These are phyloP conservation scores for Tigriopus californicus DNA, from an alignment of 2,888 invertebrate genomes.

Conservation along the genomic window DNA sequence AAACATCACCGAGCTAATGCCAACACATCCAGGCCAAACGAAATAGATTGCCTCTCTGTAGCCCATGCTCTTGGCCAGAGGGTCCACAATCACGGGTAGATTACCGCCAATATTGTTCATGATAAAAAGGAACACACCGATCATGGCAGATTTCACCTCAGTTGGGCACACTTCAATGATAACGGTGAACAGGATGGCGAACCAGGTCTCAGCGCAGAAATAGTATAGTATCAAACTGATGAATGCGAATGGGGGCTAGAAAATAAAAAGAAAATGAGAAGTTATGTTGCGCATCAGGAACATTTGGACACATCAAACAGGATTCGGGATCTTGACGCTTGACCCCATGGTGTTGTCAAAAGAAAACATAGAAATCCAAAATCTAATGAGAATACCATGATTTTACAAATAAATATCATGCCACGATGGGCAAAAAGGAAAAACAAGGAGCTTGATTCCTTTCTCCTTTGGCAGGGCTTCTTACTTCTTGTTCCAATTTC, in stretches of 20 bases:
- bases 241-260: conserved; percentile 18
- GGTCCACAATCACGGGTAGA: conserved; percentile 67
- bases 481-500: too few species aligned
- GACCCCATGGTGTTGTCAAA: too few species aligned
- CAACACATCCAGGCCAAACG: conserved; percentile 57
- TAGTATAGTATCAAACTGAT: conserved; percentile 30
- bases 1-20: not conserved
- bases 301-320: too few species aligned
- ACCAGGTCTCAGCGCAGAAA: conserved; percentile 64
- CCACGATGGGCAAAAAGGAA: too few species aligned
- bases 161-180: conserved; percentile 70
- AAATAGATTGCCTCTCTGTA: conserved; percentile 67
- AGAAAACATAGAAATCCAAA: too few species aligned
- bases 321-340: too few species aligned
- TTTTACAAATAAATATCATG: too few species aligned
- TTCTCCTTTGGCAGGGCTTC: too few species aligned
- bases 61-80: conserved; percentile 57
- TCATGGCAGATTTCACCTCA: conserved; percentile 58
- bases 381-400: too few species aligned
- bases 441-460: too few species aligned
- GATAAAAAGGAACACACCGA: conserved; percentile 69
- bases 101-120: conserved; percentile 86
- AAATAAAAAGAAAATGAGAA: not conserved
- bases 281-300: too few species aligned
- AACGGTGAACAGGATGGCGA: conserved; percentile 74